Conservation (phyloP, 2,888 invertebrate species). For the Ptycholaimellus sp. region DNA sequence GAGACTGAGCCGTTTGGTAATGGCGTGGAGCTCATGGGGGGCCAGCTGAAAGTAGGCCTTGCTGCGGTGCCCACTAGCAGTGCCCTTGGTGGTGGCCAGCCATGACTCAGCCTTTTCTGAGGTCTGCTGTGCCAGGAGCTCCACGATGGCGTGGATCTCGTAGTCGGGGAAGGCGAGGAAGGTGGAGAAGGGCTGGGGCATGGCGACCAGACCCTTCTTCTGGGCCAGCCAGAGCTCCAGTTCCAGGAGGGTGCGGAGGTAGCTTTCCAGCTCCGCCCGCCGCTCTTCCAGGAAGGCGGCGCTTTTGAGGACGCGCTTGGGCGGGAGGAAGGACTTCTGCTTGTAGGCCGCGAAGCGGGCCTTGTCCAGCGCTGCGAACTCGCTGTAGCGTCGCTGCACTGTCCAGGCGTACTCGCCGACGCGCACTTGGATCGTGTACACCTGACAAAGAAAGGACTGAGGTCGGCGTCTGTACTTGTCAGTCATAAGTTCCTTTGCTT, state of each 20-base stretch:
- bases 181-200: too few species aligned
- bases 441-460: constrained; percentile 16
- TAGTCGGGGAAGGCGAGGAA: too few species aligned
- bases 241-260: constrained; percentile 41
- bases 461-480: too few species aligned
- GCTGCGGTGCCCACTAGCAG: constrained; percentile 11
- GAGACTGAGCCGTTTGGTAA: constrained; percentile 59
- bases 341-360: constrained; percentile 29
- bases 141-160: constrained; percentile 61
- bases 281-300: constrained; percentile 63
- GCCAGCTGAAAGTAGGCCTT: constrained; percentile 44
- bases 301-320: constrained; percentile 72
- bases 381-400: constrained; percentile 60
- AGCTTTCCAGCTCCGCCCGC: constrained; percentile 50
- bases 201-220: constrained; percentile 41
- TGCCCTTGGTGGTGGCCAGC: constrained; percentile 28
- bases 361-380: constrained; percentile 64
- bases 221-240: constrained; percentile 36
- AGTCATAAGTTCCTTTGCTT: neutral
- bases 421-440: constrained; percentile 27
- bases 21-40: constrained; percentile 61
- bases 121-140: constrained; percentile 50
- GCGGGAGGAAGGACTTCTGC: constrained; percentile 63
- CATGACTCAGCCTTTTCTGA: constrained; percentile 36
- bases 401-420: constrained; percentile 40